A percentile compares a stretch with the other conserved stretches of the same genome.
Conservation (phyloP, 2,888 invertebrate species). For the Dexiosoma caninum region DNA sequence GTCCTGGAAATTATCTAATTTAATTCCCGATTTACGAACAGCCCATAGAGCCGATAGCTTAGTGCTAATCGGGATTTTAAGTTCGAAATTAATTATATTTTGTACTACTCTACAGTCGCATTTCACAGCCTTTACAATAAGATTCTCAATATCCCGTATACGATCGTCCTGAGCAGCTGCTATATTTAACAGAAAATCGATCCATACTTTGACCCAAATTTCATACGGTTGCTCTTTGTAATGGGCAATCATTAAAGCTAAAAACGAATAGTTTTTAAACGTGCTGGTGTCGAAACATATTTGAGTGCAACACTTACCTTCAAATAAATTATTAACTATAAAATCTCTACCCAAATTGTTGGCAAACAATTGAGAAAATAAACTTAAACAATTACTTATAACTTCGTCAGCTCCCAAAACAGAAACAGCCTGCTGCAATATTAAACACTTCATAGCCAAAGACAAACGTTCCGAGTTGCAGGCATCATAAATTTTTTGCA, state of each 20-base stretch:
- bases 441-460: conserved; percentile 69
- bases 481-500: conserved; percentile 69
- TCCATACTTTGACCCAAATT: conserved; percentile 80
- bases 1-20: conserved; percentile 65
- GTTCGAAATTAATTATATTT: conserved; percentile 66
- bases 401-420: conserved; percentile 69
- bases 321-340: conserved; percentile 80
- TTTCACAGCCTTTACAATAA: conserved; percentile 73
- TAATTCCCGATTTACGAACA: conserved; percentile 78
- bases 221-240: conserved; percentile 74
- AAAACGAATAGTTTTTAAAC: too few species aligned
- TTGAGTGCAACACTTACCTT: conserved; percentile 76
- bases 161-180: conserved; percentile 66
- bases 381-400: conserved; percentile 65
- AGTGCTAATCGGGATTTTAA: conserved; percentile 69
- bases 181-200: conserved; percentile 70
- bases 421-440: conserved; percentile 70
- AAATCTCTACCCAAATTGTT: conserved; percentile 71
- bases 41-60: conserved; percentile 75
- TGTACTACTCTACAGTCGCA: conserved; percentile 69
- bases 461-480: conserved; percentile 68
- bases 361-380: conserved; percentile 69
- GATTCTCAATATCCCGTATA: conserved; percentile 69
- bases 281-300: too few species aligned
- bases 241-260: conserved; percentile 78